Conservation (phyloP, 2,797 vertebrate species). For the Molossus molossus region DNA sequence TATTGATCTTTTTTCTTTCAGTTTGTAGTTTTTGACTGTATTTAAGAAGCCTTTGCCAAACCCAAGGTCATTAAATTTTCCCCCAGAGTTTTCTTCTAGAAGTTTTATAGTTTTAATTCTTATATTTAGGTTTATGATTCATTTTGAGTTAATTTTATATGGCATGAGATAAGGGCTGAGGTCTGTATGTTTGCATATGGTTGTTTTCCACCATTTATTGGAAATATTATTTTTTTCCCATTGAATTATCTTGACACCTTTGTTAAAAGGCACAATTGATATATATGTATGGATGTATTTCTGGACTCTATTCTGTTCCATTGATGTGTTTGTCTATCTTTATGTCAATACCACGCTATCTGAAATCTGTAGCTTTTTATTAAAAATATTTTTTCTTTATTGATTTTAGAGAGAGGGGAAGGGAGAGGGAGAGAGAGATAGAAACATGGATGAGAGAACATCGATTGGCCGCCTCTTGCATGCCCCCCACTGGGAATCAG, state of each 20-base stretch:
- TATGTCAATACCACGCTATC: not conserved
- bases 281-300: not conserved
- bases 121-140: not conserved
- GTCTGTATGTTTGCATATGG: not conserved
- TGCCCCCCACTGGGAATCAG: no score
- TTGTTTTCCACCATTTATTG: not conserved
- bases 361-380: not conserved
- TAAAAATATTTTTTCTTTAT: no score
- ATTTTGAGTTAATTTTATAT: not conserved
- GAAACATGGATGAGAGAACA: no score
- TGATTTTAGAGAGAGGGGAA: no score
- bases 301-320: not conserved
- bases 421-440: no score
- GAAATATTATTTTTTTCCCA: constrained; percentile 3
- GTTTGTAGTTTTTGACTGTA: not conserved
- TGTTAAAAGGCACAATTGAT: not conserved
- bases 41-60: not conserved
- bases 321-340: not conserved
- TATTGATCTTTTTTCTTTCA: not conserved
- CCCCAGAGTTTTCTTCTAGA: not conserved
- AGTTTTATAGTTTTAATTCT: not conserved
- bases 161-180: not conserved
- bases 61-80: not conserved
- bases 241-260: not conserved
- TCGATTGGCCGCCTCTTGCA: no score